These are phyloP conservation scores for Dynastes tityus DNA, from an alignment of 2,888 invertebrate genomes.

Conservation along the genomic window DNA sequence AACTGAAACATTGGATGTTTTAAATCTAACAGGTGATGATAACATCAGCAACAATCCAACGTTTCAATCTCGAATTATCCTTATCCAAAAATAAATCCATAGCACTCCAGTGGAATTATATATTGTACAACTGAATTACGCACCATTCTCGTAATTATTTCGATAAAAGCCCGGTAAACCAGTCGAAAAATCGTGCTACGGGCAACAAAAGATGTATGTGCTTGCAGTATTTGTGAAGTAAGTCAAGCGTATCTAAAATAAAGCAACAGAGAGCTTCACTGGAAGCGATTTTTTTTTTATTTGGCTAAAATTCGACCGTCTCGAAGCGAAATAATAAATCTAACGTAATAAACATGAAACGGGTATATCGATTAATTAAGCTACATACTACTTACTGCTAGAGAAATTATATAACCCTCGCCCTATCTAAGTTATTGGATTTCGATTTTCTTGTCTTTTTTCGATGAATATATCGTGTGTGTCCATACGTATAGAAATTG, in stretches of 20 bases:
- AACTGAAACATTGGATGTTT: neutral
- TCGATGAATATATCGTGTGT: neutral
- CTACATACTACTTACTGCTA: neutral
- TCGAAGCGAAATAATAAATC: neutral
- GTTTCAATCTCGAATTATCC: neutral
- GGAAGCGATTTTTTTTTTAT: neutral
- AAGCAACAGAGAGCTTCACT: neutral
- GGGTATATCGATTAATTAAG: neutral
- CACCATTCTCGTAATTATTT: neutral
- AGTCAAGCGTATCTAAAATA: neutral
- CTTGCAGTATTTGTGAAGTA: neutral
- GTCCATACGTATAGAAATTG: neutral
- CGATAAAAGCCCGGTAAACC: neutral
- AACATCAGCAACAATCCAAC: too few relatives aligned
- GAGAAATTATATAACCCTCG: neutral
- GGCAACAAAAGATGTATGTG: neutral
- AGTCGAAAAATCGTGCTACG: neutral
- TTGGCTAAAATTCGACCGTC: neutral
- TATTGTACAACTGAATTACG: neutral
- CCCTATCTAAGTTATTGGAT: neutral
- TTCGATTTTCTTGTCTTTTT: neutral
- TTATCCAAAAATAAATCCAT: neutral
- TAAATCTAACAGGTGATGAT: too few relatives aligned
- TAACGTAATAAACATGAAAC: constrained; percentile 6
- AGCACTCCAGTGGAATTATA: neutral